phyloP scores from a whole-genome alignment of 2,113 vertebrate genomes.

The Pithys albifrons region DNA sequence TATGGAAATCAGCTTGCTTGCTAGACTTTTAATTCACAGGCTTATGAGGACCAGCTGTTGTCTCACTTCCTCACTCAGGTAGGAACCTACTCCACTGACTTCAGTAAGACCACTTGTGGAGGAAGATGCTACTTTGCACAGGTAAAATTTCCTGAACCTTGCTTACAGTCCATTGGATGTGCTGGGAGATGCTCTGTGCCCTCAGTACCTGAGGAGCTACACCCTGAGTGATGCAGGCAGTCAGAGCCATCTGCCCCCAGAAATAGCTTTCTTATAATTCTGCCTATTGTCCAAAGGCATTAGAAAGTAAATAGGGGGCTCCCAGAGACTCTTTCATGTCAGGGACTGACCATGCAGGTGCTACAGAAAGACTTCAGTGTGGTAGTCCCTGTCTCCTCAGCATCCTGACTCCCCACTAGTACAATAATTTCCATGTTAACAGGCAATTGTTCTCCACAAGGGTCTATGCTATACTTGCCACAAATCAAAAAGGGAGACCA shows the following conservation, averaged over 20 bases:
- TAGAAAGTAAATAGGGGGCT: background rate
- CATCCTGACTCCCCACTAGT: background rate
- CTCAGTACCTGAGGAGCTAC: background rate
- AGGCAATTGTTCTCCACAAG: background rate
- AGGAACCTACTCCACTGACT: background rate
- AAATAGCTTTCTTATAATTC: background rate
- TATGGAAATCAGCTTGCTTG: constrained; percentile 60
- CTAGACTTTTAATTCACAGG: constrained; percentile 6
- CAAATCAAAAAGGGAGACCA: background rate
- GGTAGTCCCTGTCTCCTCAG: background rate
- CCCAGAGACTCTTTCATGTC: background rate
- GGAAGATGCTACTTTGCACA: background rate
- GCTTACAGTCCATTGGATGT: background rate
- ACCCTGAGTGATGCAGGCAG: background rate
- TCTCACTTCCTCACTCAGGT: background rate
- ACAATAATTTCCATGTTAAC: background rate
- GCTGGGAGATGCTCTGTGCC: background rate
- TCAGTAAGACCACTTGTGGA: background rate
- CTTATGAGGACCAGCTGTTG: constrained; percentile 40
- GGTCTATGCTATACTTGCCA: background rate
- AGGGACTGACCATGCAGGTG: background rate
- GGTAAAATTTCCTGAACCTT: background rate
- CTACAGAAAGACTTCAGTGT: background rate
- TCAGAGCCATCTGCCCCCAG: background rate
- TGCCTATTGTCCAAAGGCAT: background rate